Percentiles rank a stretch among this genome's conserved stretches.
Conservation (phyloP, 2,113 vertebrate species). For the Blennius ocellaris region DNA sequence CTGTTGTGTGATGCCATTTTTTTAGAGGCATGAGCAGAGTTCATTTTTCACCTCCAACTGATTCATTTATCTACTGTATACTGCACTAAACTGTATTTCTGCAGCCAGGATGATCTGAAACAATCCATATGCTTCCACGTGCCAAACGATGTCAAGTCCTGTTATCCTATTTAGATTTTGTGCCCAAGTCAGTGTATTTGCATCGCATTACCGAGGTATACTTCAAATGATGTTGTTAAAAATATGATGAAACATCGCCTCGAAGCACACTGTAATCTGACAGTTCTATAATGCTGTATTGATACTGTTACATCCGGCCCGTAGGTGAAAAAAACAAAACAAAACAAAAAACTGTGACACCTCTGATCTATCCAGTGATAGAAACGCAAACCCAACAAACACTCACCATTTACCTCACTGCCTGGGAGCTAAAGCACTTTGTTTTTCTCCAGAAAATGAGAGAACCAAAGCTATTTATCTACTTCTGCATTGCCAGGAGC, state of each 20-base stretch:
- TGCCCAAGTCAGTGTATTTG: background rate
- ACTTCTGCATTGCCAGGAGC: conserved; percentile 27
- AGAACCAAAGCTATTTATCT: conserved; percentile 27
- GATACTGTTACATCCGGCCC: conserved; percentile 30
- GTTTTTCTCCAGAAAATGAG: conserved; percentile 21
- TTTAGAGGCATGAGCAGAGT: background rate
- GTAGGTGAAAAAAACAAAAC: conserved; percentile 1
- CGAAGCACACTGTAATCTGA: conserved; percentile 29
- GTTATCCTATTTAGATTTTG: background rate
- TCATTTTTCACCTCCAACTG: conserved; percentile 5
- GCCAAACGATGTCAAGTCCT: background rate
- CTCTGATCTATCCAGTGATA: conserved; percentile 30
- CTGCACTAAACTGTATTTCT: conserved; percentile 5
- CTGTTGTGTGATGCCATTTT: too few relatives aligned
- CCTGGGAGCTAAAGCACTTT: conserved; percentile 35
- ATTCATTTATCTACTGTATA: conserved; percentile 8
- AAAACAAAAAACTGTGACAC: conserved; percentile 4
- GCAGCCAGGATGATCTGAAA: background rate
- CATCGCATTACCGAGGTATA: conserved; percentile 42
- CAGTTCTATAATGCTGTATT: conserved; percentile 24
- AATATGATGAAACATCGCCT: conserved; percentile 24
- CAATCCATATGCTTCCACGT: conserved; percentile 6
- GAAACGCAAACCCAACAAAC: conserved; percentile 22
- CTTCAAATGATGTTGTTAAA: conserved; percentile 29
- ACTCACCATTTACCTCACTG: conserved; percentile 25